phyloP scores from a whole-genome alignment of 2,888 invertebrate species.

The Boloria selene region DNA sequence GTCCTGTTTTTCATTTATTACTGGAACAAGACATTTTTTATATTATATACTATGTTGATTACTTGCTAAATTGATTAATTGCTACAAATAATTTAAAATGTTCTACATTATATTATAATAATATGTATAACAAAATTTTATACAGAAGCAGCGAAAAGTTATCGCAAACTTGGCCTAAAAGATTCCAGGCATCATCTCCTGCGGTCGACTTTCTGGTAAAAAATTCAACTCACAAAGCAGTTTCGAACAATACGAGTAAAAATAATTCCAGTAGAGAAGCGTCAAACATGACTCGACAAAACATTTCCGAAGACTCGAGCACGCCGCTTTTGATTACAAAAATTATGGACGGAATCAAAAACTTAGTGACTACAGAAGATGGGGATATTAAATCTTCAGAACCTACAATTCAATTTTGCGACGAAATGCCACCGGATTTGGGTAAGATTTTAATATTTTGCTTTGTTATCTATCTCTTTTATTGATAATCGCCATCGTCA shows the following conservation, averaged over 20 bases:
- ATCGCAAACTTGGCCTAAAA: slow-evolving; percentile 55
- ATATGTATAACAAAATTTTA: too few species aligned
- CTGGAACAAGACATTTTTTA: too few species aligned
- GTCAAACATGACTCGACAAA: slow-evolving; percentile 47
- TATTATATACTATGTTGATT: too few species aligned
- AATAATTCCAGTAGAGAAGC: slow-evolving; percentile 28
- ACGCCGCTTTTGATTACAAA: slow-evolving; percentile 59
- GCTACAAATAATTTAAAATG: too few species aligned
- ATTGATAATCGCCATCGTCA: too few species aligned
- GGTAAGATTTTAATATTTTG: slow-evolving; percentile 69
- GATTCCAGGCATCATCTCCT: slow-evolving; percentile 40
- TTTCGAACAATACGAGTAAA: slow-evolving; percentile 29
- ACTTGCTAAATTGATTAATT: too few species aligned
- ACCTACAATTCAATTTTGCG: slow-evolving; percentile 77
- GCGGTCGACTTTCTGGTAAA: slow-evolving; percentile 47
- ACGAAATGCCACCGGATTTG: slow-evolving; percentile 84
- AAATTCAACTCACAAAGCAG: slow-evolving; percentile 43
- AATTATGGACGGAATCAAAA: slow-evolving; percentile 59
- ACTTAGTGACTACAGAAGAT: slow-evolving; percentile 58
- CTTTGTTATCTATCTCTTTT: background rate
- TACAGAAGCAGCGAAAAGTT: slow-evolving; percentile 57
- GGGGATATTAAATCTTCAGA: slow-evolving; percentile 52
- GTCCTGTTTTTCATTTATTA: too few species aligned
- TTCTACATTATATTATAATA: too few species aligned
- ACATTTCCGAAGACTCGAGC: slow-evolving; percentile 47